Evolutionary conservation across 2,113 vertebrate species (phyloP).

Genomic region (Leptodactylus fuscus): DNA sequence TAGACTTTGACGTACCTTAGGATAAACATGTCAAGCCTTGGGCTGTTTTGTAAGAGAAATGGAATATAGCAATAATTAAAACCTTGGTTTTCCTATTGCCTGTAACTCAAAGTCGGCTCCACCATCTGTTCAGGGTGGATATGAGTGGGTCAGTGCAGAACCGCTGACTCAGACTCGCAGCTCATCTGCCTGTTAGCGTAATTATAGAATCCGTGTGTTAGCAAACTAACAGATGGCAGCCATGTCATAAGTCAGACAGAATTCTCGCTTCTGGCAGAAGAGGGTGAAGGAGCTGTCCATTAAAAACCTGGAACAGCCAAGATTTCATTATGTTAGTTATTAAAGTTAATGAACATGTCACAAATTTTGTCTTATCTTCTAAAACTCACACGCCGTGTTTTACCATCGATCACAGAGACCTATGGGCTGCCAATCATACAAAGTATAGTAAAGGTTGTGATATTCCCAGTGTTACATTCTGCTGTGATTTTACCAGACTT

Average conservation of each 20-base stretch:
- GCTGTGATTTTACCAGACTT: too few species aligned
- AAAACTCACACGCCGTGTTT: neutral
- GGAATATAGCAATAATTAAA: slow-evolving; percentile 1
- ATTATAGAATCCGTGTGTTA: slow-evolving; percentile 43
- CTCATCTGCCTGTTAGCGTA: slow-evolving; percentile 36
- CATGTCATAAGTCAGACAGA: slow-evolving; percentile 33
- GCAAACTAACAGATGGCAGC: slow-evolving; percentile 44
- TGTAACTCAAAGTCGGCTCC: slow-evolving; percentile 14
- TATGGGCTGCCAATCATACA: neutral
- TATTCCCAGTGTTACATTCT: neutral
- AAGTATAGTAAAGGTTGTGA: neutral
- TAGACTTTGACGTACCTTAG: neutral
- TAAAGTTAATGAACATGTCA: slow-evolving; percentile 2
- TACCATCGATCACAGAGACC: neutral
- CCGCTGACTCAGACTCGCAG: slow-evolving; percentile 15
- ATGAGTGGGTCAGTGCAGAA: slow-evolving; percentile 6
- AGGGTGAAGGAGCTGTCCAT: slow-evolving; percentile 30
- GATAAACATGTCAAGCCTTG: too few species aligned
- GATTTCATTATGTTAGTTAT: slow-evolving; percentile 2
- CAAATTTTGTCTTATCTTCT: neutral
- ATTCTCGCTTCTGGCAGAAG: slow-evolving; percentile 23
- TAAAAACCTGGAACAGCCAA: neutral
- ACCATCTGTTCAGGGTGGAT: slow-evolving; percentile 43
- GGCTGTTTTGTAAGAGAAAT: neutral
- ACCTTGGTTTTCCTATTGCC: neutral